These are phyloP conservation scores for Agrochola lota DNA, from an alignment of 2,888 invertebrate genomes.

Conservation along the genomic window DNA sequence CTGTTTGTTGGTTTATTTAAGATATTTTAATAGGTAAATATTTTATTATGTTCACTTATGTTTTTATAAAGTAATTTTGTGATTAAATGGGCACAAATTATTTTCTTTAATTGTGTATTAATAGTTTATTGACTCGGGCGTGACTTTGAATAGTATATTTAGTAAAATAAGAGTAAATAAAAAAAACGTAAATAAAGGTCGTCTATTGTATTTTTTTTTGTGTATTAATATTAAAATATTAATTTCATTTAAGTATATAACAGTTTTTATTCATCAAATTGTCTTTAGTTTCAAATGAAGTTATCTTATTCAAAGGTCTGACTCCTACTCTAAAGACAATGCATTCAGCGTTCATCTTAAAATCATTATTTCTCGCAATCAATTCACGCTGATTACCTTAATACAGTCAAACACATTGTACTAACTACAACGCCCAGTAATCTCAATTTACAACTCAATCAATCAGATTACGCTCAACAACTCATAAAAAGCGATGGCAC, in stretches of 20 bases:
- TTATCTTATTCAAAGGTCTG: too few species aligned
- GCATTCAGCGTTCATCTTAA: not conserved
- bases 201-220: too few species aligned
- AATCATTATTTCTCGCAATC: not conserved
- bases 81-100: not conserved
- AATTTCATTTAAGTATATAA: not conserved
- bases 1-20: conserved; percentile 16
- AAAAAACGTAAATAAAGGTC: too few species aligned
- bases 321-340: not conserved
- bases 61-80: conserved; percentile 14
- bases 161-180: too few species aligned
- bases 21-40: not conserved
- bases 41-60: not conserved
- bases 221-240: not conserved
- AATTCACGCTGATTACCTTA: conserved; percentile 23
- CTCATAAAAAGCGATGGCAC: conserved; percentile 61
- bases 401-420: conserved; percentile 11
- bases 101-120: not conserved
- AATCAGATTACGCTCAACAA: conserved; percentile 65
- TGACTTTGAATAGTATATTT: too few species aligned
- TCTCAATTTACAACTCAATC: conserved; percentile 53
- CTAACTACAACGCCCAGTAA: conserved; percentile 28
- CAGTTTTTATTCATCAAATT: not conserved
- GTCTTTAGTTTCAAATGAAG: not conserved
- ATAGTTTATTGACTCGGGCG: too few species aligned